phyloP scores from a whole-genome alignment of 2,888 invertebrate species.

The Machimus atricapillus region DNA sequence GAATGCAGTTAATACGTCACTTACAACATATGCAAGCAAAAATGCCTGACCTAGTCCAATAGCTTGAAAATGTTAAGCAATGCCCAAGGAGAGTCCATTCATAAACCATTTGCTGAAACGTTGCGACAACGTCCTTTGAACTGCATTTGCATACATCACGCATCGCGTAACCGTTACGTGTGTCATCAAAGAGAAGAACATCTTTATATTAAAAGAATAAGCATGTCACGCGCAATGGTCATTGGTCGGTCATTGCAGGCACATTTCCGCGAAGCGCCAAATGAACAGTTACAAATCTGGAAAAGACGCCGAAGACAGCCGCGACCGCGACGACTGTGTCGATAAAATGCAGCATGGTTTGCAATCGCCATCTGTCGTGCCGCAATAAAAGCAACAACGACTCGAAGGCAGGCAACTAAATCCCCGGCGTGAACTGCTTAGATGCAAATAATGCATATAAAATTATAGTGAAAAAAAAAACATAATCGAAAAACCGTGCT shows the following conservation, averaged over 20 bases:
- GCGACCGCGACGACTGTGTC: not conserved
- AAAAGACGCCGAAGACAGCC: not conserved
- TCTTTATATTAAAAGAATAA: not conserved
- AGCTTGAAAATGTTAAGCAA: not conserved
- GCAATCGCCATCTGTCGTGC: not conserved
- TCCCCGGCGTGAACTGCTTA: not conserved
- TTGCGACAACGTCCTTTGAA: not conserved
- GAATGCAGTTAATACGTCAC: not conserved
- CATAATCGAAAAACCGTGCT: not conserved
- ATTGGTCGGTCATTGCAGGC: not conserved
- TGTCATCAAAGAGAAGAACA: not conserved
- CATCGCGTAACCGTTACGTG: not conserved
- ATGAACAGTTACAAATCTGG: conserved; percentile 33
- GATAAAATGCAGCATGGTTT: conserved; percentile 6
- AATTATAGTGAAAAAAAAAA: not conserved
- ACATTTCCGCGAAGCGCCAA: conserved; percentile 34
- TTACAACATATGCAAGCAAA: not conserved
- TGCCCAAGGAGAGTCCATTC: not conserved
- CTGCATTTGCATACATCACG: not conserved
- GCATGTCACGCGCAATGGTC: conserved; percentile 9
- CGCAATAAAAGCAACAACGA: not conserved
- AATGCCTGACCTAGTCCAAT: not conserved
- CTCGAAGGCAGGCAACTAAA: not conserved
- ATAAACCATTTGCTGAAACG: not conserved
- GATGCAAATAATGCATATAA: not conserved